phyloP scores from a whole-genome alignment of 2,888 invertebrate genomes.

The Napeogenes inachia region DNA sequence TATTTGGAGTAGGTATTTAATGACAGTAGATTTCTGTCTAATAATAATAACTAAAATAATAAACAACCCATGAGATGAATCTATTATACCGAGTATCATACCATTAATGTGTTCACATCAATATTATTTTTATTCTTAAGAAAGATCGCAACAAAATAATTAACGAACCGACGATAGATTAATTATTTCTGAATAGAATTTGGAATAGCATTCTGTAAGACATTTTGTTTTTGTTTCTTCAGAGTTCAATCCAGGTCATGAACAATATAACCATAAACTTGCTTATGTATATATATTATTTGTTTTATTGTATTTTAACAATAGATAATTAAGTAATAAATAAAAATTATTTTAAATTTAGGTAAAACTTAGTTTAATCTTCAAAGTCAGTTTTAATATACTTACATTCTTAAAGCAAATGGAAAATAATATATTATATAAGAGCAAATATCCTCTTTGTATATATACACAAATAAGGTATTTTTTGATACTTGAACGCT shows the following conservation, averaged over 20 bases:
- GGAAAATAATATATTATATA: too few relatives aligned
- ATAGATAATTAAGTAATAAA: background rate
- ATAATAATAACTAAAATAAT: background rate
- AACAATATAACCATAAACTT: too few relatives aligned
- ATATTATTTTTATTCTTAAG: background rate
- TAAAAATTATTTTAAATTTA: background rate
- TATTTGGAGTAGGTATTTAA: too few relatives aligned
- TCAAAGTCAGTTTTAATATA: background rate
- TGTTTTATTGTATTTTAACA: slow-evolving; percentile 7
- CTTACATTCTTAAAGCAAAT: too few relatives aligned
- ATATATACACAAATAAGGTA: too few relatives aligned
- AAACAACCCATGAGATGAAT: background rate
- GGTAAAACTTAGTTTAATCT: background rate
- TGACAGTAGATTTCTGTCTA: too few relatives aligned
- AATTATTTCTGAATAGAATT: slow-evolving; percentile 14
- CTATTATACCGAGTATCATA: background rate
- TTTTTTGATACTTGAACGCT: too few relatives aligned
- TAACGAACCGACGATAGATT: slow-evolving; percentile 17
- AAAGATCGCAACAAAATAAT: slow-evolving; percentile 15
- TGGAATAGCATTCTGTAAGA: background rate
- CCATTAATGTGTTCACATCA: background rate
- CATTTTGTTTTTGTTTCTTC: too few relatives aligned
- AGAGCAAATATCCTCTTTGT: too few relatives aligned
- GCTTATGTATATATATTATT: background rate
- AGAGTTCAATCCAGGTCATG: too few relatives aligned